Evolutionary conservation across 1,140 invertebrate genomes (phyloP), one percentile per base, ranked within the genome.

Genomic region (Mycetomoellerius zeteki): DNA sequence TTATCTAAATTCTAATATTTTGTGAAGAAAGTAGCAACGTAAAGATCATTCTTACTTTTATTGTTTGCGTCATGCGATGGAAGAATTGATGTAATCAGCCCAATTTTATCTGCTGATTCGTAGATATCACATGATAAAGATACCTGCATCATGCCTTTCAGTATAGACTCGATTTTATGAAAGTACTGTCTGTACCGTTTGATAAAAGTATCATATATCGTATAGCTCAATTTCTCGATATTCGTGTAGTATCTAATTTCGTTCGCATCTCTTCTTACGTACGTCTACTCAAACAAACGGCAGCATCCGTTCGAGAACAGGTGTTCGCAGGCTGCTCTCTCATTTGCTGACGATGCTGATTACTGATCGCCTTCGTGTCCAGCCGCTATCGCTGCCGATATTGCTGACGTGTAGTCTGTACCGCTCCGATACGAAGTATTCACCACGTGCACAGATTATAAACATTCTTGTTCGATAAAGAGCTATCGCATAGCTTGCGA

Each of bases 401-500:
- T 86, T 91, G 90, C 90, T 91, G 89, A 91, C 90, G 89, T 87
- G 85, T 89, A 89, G 90, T 91, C 89, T 91, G 85, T 90, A 84
- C 65, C 56, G 47, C 21, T 43, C 60, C 54, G 86, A 90, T 91
- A 90, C 60, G 90, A 87, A 67, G 43, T 90, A 88, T 90, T 88
- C 84, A 82, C 86, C 90, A 88, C 86, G 90, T 85, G 90, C 89
- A 90, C 90, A 50, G 77, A 89, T 91, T 77, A 82, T 82, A 90
- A 91, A 91, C 87, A 91, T 87, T 90, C 80, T 72, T 85, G 77
- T 85, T 76, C 50, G 86, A 88, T 88, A 78, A 88, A 78, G 64
- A 43, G 64, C 24, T 84, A 73, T 84, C 69, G 33, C 37, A 12
- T 27, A 60, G 24, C 65, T 43, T 33, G 65, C 33, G 54, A 75